These are phyloP conservation scores for Bombus picipes DNA, from an alignment of 1,140 invertebrate species.

Conservation along the genomic window DNA sequence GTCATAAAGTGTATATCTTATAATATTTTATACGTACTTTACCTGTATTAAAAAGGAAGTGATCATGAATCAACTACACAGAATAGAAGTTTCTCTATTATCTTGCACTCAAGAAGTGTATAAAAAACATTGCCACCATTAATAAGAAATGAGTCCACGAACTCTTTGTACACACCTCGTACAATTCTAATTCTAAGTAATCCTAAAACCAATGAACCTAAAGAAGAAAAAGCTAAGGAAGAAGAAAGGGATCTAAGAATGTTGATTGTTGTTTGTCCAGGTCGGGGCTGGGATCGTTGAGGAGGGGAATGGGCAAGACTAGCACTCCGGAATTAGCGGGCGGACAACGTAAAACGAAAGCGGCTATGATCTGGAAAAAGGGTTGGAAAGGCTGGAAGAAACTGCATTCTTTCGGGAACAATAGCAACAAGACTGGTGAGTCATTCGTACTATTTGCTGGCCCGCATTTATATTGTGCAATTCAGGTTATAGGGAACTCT, in stretches of 20 bases:
- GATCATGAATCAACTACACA: too few relatives aligned
- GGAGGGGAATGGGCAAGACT: constrained; percentile 72
- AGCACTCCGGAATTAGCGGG: constrained; percentile 65
- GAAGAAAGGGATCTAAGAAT: background rate
- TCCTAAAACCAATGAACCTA: background rate
- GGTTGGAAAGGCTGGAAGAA: constrained; percentile 91
- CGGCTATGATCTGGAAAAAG: constrained; percentile 81
- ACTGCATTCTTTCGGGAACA: constrained; percentile 87
- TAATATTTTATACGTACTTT: too few relatives aligned
- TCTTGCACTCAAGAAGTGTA: background rate
- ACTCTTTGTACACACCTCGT: background rate
- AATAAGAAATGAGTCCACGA: background rate
- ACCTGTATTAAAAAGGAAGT: too few relatives aligned
- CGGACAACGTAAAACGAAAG: constrained; percentile 75
- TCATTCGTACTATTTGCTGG: constrained; percentile 32
- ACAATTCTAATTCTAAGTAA: background rate
- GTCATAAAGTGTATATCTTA: too few relatives aligned
- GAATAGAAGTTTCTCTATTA: background rate
- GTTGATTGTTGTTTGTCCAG: constrained; percentile 56
- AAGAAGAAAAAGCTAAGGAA: background rate
- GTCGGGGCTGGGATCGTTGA: constrained; percentile 78
- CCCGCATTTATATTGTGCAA: background rate
- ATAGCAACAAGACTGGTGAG: constrained; percentile 83
- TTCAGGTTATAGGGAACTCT: background rate
- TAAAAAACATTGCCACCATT: background rate